phyloP scores from a whole-genome alignment of 53 echinoderm and acorn worm species.

The Hippasteria phrygiana region DNA sequence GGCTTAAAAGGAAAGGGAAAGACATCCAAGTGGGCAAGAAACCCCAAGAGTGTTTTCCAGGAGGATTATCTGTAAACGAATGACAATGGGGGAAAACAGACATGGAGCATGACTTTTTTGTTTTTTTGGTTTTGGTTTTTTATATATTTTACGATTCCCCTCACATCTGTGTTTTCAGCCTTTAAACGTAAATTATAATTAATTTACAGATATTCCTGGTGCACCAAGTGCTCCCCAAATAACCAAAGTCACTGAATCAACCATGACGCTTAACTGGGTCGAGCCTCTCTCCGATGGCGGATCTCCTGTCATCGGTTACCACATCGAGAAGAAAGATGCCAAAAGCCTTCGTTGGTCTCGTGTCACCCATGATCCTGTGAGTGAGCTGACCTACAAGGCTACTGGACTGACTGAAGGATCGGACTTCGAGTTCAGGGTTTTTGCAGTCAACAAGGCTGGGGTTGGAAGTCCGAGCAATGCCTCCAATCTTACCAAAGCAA shows the following conservation, averaged over 20 bases:
- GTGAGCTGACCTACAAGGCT: constrained; percentile 77
- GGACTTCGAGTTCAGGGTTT: constrained; percentile 88
- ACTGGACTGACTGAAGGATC: constrained; percentile 83
- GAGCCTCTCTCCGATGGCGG: constrained; percentile 87
- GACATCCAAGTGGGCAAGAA: no score
- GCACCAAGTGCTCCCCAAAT: constrained; percentile 84
- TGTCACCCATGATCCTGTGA: constrained; percentile 80
- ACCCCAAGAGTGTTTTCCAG: no score
- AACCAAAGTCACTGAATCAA: constrained; percentile 77
- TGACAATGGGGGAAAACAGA: no score
- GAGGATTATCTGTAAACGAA: no score
- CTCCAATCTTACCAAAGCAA: constrained; percentile 76
- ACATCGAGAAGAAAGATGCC: constrained; percentile 86
- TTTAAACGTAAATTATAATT: not conserved
- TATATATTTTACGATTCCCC: not conserved
- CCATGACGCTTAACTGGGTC: constrained; percentile 81
- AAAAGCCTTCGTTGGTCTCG: constrained; percentile 80
- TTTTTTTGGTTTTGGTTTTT: not conserved
- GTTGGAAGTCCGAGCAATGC: constrained; percentile 74
- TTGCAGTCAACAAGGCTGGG: constrained; percentile 86
- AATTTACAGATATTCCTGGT: constrained; percentile 84
- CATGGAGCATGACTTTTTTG: not conserved
- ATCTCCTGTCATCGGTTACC: constrained; percentile 83
- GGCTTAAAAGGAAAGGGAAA: no score
- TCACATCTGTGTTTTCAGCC: no score